Evolutionary conservation across 2,797 vertebrate species (phyloP), one percentile per base, ranked within the genome.

Genomic region (Sebastes iracundus): DNA sequence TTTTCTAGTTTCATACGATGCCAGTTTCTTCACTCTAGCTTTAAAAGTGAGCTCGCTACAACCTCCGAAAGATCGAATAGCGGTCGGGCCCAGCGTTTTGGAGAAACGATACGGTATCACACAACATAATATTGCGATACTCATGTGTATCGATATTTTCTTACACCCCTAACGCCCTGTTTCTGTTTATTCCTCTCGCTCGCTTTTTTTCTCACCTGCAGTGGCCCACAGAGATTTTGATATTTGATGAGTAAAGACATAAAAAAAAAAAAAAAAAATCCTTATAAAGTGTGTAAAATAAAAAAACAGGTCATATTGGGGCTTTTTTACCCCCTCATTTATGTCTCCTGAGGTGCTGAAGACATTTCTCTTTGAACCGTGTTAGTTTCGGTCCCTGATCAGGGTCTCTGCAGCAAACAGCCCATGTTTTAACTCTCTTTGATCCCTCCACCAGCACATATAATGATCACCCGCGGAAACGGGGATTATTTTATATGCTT

Each of bases 401-500:
- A 49, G 35, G 22, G n/a, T 38, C 56, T 65, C n/a, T 35, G 61
- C 61, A 42, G 67, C 62, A 67, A 60, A 79, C 58, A 23, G 46
- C 14, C 13, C 14, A 0, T 69, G 59, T 25, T 77, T 72, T 62
- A 62, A 46, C 74, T 69, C 22, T n/a, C 72, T 79, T 79, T 81
- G 75, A 84, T 81, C 81, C 78, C 32, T 58, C 23, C 18, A 20
- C 59, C 23, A 38, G 75, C 52, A 73, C 65, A 77, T 77, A 28
- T 76, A 79, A 80, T 75, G 80, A 85, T 79, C 72, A 25, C 77
- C 85, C 13, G 61, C 32, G 14, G 82, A 81, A 83, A 83, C 27
- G 4, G 7, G 65, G 63, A 64, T 62, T 62, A 69, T 67, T 84
- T 74, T 6, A 38, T 18, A 67, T 79, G 63, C 68, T 52, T 27